phyloP scores from a whole-genome alignment of 2,113 vertebrate genomes.

The Chloropsis cyanopogon region DNA sequence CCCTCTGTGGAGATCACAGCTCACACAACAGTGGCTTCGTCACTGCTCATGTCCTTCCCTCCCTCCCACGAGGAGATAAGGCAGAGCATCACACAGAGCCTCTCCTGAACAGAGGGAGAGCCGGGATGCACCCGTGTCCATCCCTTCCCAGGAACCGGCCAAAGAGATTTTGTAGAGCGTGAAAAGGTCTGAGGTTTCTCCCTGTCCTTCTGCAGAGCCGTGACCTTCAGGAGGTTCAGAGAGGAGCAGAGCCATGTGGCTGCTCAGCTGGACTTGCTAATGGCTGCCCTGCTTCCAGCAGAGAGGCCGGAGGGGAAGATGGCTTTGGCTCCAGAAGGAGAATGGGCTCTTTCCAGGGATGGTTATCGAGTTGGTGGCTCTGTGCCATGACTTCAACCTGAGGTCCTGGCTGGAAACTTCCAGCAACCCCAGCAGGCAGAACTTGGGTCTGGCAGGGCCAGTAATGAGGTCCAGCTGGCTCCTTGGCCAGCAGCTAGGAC shows the following conservation, averaged over 20 bases:
- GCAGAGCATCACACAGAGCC: not conserved
- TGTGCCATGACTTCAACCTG: not conserved
- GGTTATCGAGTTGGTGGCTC: not conserved
- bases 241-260: constrained; percentile 37
- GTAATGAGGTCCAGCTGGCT: constrained; percentile 22
- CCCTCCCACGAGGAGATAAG: not conserved
- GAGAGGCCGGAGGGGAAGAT: constrained; percentile 7
- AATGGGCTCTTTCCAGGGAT: not conserved
- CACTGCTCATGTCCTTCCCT: not conserved
- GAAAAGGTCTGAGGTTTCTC: not conserved
- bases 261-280: constrained; percentile 35
- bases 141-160: not conserved
- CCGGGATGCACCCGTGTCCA: not conserved
- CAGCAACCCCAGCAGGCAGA: constrained; percentile 26
- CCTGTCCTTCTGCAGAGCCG: not conserved
- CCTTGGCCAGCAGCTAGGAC: not conserved
- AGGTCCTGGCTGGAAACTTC: constrained; percentile 13
- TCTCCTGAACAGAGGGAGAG: not conserved
- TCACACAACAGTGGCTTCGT: not conserved
- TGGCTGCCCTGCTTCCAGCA: not conserved
- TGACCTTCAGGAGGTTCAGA: constrained; percentile 31
- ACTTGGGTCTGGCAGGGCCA: not conserved
- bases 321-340: constrained; percentile 23
- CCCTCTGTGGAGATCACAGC: not conserved
- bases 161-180: not conserved